These are phyloP conservation scores for Clitarchus hookeri DNA, from an alignment of 2,888 invertebrate genomes.

Conservation along the genomic window DNA sequence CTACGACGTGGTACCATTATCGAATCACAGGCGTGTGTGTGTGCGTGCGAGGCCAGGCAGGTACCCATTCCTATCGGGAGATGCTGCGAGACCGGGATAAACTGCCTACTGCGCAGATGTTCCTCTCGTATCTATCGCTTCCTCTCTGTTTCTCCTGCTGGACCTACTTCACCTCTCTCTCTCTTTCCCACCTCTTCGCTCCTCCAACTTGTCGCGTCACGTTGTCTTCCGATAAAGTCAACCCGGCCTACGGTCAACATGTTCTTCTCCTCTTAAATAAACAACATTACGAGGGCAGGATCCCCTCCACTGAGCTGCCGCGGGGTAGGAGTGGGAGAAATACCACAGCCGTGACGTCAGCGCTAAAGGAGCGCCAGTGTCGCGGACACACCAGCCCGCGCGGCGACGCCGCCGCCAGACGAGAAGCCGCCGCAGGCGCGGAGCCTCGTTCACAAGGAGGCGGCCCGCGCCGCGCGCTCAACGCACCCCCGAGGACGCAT, in stretches of 20 bases:
- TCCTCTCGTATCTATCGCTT: too few species aligned
- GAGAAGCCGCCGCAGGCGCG: neutral
- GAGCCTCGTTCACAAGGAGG: too few species aligned
- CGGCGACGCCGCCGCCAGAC: neutral
- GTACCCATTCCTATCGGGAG: neutral
- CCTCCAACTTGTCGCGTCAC: neutral
- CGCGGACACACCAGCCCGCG: conserved; percentile 8
- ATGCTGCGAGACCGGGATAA: neutral
- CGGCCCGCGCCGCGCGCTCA: too few species aligned
- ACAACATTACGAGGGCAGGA: conserved; percentile 7
- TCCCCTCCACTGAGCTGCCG: neutral
- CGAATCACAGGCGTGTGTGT: too few species aligned
- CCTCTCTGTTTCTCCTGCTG: too few species aligned
- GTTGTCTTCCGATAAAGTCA: conserved; percentile 14
- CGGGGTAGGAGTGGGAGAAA: neutral
- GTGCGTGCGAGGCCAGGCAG: too few species aligned
- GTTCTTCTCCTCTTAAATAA: conserved; percentile 14
- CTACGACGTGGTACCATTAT: too few species aligned
- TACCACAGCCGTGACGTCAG: neutral
- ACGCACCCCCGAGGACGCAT: too few species aligned
- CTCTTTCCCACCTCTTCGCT: neutral
- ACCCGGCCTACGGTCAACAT: conserved; percentile 7
- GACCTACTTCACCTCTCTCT: neutral
- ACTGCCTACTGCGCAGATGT: conserved; percentile 8
- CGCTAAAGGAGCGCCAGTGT: neutral